Base-by-base conservation (phyloP, 2,888 invertebrate species). In the Hydrotaea diabolus region DNA sequence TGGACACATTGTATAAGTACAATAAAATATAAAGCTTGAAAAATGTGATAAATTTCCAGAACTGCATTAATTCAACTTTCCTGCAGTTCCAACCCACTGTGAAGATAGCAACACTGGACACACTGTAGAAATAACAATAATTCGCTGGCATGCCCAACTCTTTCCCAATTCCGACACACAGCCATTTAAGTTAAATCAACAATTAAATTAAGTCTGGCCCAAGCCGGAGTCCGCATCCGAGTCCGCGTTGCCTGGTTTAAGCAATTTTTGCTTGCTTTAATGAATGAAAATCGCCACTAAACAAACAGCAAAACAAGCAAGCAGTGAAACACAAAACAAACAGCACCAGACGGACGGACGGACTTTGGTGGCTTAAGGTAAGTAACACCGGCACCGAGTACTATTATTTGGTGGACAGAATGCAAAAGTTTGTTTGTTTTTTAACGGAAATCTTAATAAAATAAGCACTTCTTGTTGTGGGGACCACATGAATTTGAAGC, bases 171-270 rank as follows among this genome's bases (percentile, higher is more conserved):
- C 15, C 23, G 59, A 8, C 31, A 31, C 31, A 31, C 11, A 15
- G 26, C 26, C 59, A 26, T 59, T 59, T 59, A 59, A 59, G 59
- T 59, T 26, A 59, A 59, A 59, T 59, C 23, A 59, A 59, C 59
- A 59, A 59, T 59, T 59, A 59, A 59, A 59, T 59, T 59, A 26
- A 59, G 59, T 23, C 59, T 13, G 55, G 49, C n/a, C n/a, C n/a
- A n/a, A 49, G 39, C 13, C 1, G 39, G 39, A 39, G 31, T 7
- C 31, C 31, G 31, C 7, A 7, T 31, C 7, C 31, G 7, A 15
- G 43, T 7, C 43, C 49, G 49, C 21, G 21, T 55, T n/a, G n/a
- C n/a, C n/a, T n/a, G n/a, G n/a, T n/a, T n/a, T n/a, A n/a, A n/a
- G 19, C 8, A 2, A 39, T 55, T 55, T 55, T 17, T 59, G 23